These are phyloP conservation scores for Isaurus tuberculatus DNA, from an alignment of 92 coral and sea anemone genomes.

Conservation along the genomic window DNA sequence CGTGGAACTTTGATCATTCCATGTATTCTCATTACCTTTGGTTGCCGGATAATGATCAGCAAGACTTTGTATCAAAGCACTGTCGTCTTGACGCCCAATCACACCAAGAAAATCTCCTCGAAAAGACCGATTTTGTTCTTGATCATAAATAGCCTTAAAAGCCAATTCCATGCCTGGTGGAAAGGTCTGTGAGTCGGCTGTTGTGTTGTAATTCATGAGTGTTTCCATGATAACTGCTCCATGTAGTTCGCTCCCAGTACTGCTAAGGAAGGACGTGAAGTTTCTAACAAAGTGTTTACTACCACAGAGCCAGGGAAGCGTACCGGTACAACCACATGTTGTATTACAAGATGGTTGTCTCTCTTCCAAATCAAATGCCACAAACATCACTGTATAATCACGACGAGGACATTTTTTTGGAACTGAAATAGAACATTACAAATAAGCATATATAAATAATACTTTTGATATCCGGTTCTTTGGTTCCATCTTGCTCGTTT, in stretches of 20 bases:
- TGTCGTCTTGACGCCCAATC: constrained; percentile 47
- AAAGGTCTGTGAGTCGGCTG: constrained; percentile 51
- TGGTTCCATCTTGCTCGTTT: no score
- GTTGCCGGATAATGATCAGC: not conserved
- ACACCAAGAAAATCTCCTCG: constrained; percentile 69
- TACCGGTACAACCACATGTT: constrained; percentile 37
- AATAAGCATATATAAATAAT: not conserved
- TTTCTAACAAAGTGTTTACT: constrained; percentile 59
- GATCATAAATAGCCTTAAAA: not conserved
- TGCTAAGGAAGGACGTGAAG: constrained; percentile 57
- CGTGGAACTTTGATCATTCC: not conserved
- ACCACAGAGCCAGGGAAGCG: constrained; percentile 26
- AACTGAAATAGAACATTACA: constrained; percentile 19
- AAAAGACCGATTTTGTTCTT: constrained; percentile 13
- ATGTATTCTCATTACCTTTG: constrained; percentile 7
- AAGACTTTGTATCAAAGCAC: not conserved
- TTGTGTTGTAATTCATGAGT: constrained; percentile 67
- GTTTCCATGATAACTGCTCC: constrained; percentile 73
- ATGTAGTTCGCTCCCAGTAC: constrained; percentile 47
- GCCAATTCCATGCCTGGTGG: not conserved
- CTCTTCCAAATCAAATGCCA: constrained; percentile 84
- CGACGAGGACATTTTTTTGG: constrained; percentile 48
- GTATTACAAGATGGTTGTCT: not conserved
- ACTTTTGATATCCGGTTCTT: no score
- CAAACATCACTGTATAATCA: constrained; percentile 67